Conservation (phyloP, 1,140 invertebrate species). For the Rhyzopertha dominica region DNA sequence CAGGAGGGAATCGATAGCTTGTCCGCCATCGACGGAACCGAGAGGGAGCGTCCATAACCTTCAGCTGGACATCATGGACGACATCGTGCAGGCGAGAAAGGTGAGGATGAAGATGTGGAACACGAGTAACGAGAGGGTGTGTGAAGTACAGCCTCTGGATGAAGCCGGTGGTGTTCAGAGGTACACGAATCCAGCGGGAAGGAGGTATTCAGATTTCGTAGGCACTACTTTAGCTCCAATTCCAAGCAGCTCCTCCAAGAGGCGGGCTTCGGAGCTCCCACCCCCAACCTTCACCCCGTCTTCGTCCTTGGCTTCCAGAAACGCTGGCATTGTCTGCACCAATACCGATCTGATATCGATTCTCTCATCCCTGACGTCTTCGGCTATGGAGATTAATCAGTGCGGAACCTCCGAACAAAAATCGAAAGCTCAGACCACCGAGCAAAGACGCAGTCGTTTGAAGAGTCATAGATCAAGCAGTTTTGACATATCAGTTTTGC, state of each 20-base stretch:
- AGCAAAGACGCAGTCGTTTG: slow-evolving; percentile 51
- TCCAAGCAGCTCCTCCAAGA: slow-evolving; percentile 47
- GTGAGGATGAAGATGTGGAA: slow-evolving; percentile 78
- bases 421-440: slow-evolving; percentile 28
- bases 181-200: slow-evolving; percentile 48
- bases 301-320: slow-evolving; percentile 31
- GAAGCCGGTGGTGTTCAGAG: slow-evolving; percentile 54
- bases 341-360: slow-evolving; percentile 75
- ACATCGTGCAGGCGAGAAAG: slow-evolving; percentile 75
- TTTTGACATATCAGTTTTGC: slow-evolving; percentile 70
- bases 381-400: slow-evolving; percentile 70
- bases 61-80: slow-evolving; percentile 81
- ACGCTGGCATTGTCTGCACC: slow-evolving; percentile 65
- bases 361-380: slow-evolving; percentile 72
- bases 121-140: slow-evolving; percentile 71
- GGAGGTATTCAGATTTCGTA: slow-evolving; percentile 69
- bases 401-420: slow-evolving; percentile 45
- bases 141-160: slow-evolving; percentile 71
- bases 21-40: slow-evolving; percentile 60
- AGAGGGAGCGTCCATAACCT: slow-evolving; percentile 74
- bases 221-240: slow-evolving; percentile 51
- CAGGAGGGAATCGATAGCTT: slow-evolving; percentile 48
- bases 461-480: slow-evolving; percentile 69
- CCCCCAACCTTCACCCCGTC: slow-evolving; percentile 41
- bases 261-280: slow-evolving; percentile 65